These are phyloP conservation scores for Plebejus melissa DNA, from an alignment of 2,888 invertebrate genomes.

Conservation along the genomic window DNA sequence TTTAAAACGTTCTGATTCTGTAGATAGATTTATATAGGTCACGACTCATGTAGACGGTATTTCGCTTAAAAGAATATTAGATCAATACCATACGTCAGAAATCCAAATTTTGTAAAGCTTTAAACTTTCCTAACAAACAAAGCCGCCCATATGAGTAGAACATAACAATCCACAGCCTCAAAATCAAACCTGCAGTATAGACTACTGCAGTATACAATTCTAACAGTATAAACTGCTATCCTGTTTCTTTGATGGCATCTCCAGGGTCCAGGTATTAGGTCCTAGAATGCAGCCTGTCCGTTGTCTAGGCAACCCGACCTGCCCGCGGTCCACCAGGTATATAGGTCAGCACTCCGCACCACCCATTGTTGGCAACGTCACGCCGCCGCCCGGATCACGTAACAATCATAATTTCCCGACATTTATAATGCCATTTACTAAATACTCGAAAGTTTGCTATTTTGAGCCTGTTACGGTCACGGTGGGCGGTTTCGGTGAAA, in stretches of 20 bases:
- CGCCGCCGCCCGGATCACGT: constrained; percentile 11
- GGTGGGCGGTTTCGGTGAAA: neutral
- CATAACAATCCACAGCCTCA: no score
- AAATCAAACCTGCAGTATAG: no score
- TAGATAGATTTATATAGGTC: neutral
- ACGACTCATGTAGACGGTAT: neutral
- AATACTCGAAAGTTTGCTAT: constrained; percentile 14
- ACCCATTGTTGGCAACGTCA: constrained; percentile 19
- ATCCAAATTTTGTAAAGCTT: no score
- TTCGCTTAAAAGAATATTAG: neutral
- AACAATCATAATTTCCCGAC: constrained; percentile 24
- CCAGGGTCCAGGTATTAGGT: neutral
- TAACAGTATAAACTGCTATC: no score
- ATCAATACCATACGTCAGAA: no score
- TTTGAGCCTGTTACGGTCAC: neutral
- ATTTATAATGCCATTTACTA: constrained; percentile 22
- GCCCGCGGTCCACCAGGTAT: constrained; percentile 21
- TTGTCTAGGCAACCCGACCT: neutral
- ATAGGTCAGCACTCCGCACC: constrained; percentile 15
- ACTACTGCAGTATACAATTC: no score
- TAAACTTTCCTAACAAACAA: no score
- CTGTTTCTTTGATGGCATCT: neutral
- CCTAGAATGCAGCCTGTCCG: neutral
- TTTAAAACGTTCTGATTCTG: neutral
- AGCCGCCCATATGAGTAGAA: no score